phyloP scores from a whole-genome alignment of 2,888 invertebrate genomes.

The Axea sp. region DNA sequence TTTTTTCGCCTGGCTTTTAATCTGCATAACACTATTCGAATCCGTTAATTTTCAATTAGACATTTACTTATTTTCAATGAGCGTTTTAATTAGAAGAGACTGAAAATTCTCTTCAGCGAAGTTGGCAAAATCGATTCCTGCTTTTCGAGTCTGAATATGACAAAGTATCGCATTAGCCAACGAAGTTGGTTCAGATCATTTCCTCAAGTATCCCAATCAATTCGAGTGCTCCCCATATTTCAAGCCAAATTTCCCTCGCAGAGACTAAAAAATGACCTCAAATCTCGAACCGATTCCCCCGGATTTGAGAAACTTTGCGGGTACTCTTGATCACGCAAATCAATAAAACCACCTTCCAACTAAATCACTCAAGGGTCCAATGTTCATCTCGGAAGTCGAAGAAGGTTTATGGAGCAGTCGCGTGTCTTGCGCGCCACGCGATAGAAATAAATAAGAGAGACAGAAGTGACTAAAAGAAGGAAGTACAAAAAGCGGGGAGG shows the following conservation, averaged over 20 bases:
- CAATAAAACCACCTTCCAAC: constrained; percentile 15
- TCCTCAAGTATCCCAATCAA: constrained; percentile 1
- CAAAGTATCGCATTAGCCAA: background rate
- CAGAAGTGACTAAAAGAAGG: background rate
- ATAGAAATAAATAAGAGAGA: constrained; percentile 21
- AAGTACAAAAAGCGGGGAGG: background rate
- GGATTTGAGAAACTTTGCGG: background rate
- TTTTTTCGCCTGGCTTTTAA: no score
- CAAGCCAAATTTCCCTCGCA: background rate
- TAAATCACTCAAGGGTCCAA: no score
- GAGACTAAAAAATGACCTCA: background rate
- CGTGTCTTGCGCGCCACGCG: constrained; percentile 21
- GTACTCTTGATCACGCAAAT: constrained; percentile 1
- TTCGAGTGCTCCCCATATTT: background rate
- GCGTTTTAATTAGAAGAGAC: no score
- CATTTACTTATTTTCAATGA: no score
- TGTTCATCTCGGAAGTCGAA: no score
- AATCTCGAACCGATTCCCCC: background rate
- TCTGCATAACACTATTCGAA: no score
- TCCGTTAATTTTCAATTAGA: no score
- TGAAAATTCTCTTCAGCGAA: no score
- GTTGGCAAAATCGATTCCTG: no score
- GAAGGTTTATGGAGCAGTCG: constrained; percentile 34
- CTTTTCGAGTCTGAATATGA: background rate
- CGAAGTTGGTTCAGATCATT: background rate